Evolutionary conservation across 1,140 invertebrate genomes (phyloP), one percentile per base, ranked within the genome.

Genomic region (Trichoplusia ni): DNA sequence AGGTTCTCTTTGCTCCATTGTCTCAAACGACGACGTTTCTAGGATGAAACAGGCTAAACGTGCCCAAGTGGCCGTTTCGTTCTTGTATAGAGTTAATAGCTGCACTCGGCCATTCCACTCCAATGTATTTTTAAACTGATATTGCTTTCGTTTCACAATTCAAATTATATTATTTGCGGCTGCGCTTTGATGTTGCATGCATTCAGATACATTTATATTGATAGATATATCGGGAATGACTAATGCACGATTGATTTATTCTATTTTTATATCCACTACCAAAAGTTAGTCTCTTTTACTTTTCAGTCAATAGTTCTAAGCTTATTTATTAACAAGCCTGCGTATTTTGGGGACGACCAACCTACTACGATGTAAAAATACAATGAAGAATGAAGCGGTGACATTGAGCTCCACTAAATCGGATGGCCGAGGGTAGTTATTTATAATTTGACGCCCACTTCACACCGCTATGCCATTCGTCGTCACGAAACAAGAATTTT

Each of bases 341-440:
- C 7, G 23, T 40, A 33, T 60, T 31, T 60, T 19, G 25, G 46
- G 25, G 13, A 59, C 35, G 13, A 16, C 18, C 19, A 23, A 53
- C 27, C 13, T 33, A 33, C 9, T 6, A n/a, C 37, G 46, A 21
- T 60, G 42, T 73, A 79, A 79, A 84, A 81, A 85, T 85, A 85
- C 53, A 65, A 62, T 49, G 27, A 58, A 70, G 59, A 78, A 74
- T 73, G 59, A 67, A 71, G 47, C 49, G 64, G 64, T 89, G 84
- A 84, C 82, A 89, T 85, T 86, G 84, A 81, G 79, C 64, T 64
- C 49, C 60, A 77, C 76, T 81, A 82, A 84, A 82, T 82, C 61
- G 61, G 49, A 73, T 60, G 53, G 67, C 56, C 59, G 77, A 82
- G 80, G 83, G 78, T 79, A 76, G 75, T 74, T 89, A 86, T 88